Evolutionary conservation across 2,888 invertebrate species (phyloP), one percentile per base, ranked within the genome.

Genomic region (Seira sanloemensis): DNA sequence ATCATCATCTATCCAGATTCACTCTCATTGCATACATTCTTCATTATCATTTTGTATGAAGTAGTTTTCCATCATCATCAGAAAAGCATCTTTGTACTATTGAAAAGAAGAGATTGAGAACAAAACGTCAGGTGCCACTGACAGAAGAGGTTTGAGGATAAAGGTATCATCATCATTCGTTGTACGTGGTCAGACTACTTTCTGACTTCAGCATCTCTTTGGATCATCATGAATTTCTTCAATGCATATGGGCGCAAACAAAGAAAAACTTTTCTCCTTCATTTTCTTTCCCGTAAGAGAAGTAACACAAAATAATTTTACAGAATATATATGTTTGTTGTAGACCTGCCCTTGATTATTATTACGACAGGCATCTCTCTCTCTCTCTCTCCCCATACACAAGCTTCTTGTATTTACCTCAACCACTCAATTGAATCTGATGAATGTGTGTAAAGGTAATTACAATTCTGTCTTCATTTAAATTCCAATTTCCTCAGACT

Each of bases 381-480:
- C 37, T 37, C 37, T 37, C 66, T 50, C 68, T 68, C 37, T 37
- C 37, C 12, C 66, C 25, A 58, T 68, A 18, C 25, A 68, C 65
- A 76, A 62, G 24, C 58, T 24, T 24, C 23, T 75, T 12, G 37
- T 37, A 12, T 37, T 37, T 37, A 37, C 37, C 37, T 37, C 5
- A 37, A 37, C 37, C 37, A 37, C 66, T 67, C 67, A 68, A 68
- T 54, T 54, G 77, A 77, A 19, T 23, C 21, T 66, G 37, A 4
- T 37, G 37, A 37, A 37, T 37, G 37, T 12, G 12, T 37, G 76
- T 69, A 82, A 71, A 75, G 46, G 74, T 75, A 85, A 85, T 85
- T 85, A 81, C 80, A 81, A 80, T 85, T 65, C 71, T 81, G 81
- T 65, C 80, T 78, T 79, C 79, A 85, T 85, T 81, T 81, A 80